Percentiles rank a stretch among this genome's conserved stretches.
These are phyloP conservation scores for Poecilus cupreus DNA, from an alignment of 2,888 invertebrate genomes.

Conservation along the genomic window DNA sequence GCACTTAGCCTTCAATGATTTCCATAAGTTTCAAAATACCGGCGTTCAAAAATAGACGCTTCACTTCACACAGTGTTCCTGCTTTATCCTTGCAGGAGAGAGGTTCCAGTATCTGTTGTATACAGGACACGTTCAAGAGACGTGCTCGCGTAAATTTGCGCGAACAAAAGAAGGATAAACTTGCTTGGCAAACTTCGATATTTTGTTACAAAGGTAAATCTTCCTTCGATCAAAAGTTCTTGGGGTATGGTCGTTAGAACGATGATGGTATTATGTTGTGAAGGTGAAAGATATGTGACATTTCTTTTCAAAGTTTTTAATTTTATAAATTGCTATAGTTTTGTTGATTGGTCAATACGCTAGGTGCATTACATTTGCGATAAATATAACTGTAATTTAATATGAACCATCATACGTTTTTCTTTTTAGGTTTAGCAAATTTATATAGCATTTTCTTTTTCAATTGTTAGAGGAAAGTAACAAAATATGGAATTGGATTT, in stretches of 20 bases:
- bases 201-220: conserved; percentile 11
- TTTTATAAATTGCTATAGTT: background rate
- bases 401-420: no score
- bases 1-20: background rate
- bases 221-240: conserved; percentile 13
- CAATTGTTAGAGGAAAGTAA: no score
- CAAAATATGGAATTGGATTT: no score
- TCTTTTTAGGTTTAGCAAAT: no score
- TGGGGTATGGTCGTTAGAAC: background rate
- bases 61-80: background rate
- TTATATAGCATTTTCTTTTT: no score
- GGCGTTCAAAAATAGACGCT: background rate
- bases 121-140: conserved; percentile 2
- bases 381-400: no score
- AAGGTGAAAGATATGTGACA: background rate
- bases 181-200: conserved; percentile 20
- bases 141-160: background rate
- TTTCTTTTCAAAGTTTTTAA: background rate
- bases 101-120: background rate
- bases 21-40: background rate
- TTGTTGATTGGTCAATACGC: no score
- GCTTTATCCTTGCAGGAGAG: background rate
- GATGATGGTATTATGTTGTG: background rate
- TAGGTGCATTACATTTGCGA: no score
- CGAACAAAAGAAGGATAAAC: conserved; percentile 19